Evolutionary conservation across 1,140 invertebrate species (phyloP), one percentile per base, ranked within the genome.

Genomic region (Holcopasites calliopsidis): DNA sequence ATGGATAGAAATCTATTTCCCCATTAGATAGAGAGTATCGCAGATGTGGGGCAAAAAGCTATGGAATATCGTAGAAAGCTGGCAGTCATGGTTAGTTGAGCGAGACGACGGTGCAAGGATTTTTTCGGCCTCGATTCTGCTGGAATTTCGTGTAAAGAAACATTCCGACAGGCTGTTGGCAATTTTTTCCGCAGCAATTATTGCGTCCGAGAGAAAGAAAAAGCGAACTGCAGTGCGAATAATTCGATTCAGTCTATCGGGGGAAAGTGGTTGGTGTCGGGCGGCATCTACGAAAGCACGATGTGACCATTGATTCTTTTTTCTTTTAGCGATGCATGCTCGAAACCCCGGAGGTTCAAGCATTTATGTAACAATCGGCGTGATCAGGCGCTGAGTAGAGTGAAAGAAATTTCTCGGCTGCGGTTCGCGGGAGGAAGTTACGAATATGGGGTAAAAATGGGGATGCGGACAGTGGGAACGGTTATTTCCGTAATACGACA

Each of bases 401-500:
- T 18, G 52, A 18, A n/a, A 11, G 28, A 35, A 58, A 18, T 18
- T 31, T 21, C 7, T 2, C 16, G 26, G 33, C 0, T 23, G 54
- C n/a, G 52, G n/a, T 70, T 47, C 21, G 5, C 3, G 26, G 28
- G 5, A 2, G 28, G 7, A 35, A 38, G 26, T 26, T n/a, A 18
- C 7, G 7, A n/a, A 52, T 11, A 28, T 16, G 5, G 23, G 0
- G 26, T 3, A 52, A 52, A 8, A 50, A 50, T 26, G 0, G 16
- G 10, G 11, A 4, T n/a, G n/a, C 4, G 31, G 16, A 71, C 33
- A 16, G 31, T 60, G 31, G 10, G 31, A 49, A 49, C 2, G 5
- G 38, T 8, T 60, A 42, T 57, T 76, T 80, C 72, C 55, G 78
- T 72, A 65, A 77, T 31, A 65, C 31, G 66, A 64, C 75, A 54